phyloP scores from a whole-genome alignment of 2,113 vertebrate genomes.

The Montifringilla adamsi region DNA sequence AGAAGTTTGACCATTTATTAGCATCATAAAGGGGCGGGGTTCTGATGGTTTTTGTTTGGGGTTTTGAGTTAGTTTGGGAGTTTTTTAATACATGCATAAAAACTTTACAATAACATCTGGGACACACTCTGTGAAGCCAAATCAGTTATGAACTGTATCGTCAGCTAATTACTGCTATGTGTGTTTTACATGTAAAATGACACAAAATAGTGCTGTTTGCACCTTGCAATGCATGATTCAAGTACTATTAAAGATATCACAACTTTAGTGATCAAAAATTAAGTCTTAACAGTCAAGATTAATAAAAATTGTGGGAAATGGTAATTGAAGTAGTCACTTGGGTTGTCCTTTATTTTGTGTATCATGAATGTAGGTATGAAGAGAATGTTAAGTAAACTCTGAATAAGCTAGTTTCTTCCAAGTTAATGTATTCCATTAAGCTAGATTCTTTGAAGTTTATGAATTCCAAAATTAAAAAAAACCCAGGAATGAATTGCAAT shows the following conservation, averaged over 20 bases:
- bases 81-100: not conserved
- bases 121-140: constrained; percentile 26
- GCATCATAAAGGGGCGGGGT: not conserved
- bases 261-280: not conserved
- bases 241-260: not conserved
- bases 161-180: not conserved
- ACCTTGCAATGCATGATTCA: constrained; percentile 1
- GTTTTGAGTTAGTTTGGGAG: not conserved
- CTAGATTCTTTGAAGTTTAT: not conserved
- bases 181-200: not conserved
- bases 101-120: constrained; percentile 47
- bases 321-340: not conserved
- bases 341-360: not conserved
- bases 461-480: not conserved
- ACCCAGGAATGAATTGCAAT: not conserved
- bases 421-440: not conserved
- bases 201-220: not conserved
- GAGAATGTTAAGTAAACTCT: not conserved
- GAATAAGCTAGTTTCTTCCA: not conserved
- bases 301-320: not conserved
- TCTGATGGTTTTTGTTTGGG: not conserved
- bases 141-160: constrained; percentile 34
- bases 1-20: constrained; percentile 48
- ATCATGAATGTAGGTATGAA: not conserved
- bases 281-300: not conserved